These are phyloP conservation scores for Melipona beecheii DNA, from an alignment of 2,888 invertebrate genomes.

Conservation along the genomic window DNA sequence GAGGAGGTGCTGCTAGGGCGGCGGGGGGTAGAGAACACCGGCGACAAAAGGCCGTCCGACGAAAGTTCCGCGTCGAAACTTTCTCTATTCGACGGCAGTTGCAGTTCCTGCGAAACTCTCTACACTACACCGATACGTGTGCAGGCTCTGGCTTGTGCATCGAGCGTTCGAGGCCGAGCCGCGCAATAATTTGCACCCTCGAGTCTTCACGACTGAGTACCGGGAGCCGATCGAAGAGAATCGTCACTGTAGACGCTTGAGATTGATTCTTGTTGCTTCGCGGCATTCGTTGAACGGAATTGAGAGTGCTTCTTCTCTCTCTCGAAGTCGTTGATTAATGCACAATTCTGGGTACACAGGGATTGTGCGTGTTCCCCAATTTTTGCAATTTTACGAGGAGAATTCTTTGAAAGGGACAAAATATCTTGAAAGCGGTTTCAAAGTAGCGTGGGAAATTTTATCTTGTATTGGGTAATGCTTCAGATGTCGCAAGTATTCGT, in stretches of 20 bases:
- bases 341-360: too few species aligned
- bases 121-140: not conserved
- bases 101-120: not conserved
- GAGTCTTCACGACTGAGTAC: not conserved
- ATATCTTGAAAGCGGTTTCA: too few species aligned
- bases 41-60: slow-evolving; percentile 52
- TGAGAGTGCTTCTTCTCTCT: not conserved
- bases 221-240: not conserved
- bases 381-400: too few species aligned
- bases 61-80: slow-evolving; percentile 43
- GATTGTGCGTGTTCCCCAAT: too few species aligned
- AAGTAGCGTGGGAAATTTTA: too few species aligned
- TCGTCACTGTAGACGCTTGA: not conserved
- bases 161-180: not conserved
- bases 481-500: not conserved
- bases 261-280: not conserved
- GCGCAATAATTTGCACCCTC: not conserved
- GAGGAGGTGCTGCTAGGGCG: not conserved
- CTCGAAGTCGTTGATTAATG: too few species aligned
- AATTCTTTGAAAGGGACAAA: too few species aligned
- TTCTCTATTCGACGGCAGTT: slow-evolving; percentile 51
- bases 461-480: too few species aligned
- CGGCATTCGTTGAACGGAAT: not conserved
- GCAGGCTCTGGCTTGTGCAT: not conserved
- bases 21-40: not conserved